Evolutionary conservation across 2,888 invertebrate genomes (phyloP).

Genomic region (Escarpia spicata): DNA sequence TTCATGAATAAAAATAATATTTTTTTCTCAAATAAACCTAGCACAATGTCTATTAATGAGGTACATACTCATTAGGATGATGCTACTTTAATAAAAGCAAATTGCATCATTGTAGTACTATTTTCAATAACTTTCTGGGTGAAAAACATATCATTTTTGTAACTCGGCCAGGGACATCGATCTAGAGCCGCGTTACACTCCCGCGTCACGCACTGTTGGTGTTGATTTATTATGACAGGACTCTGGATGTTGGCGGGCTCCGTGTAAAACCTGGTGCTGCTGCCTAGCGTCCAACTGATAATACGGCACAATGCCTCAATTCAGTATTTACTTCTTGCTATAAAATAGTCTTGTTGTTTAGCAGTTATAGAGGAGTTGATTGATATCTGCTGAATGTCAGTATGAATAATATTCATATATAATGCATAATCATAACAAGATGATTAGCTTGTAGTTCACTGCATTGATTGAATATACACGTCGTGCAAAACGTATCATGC

Average conservation of each 20-base stretch:
- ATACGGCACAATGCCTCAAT: background rate
- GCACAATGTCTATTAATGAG: no score
- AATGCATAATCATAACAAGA: no score
- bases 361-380: background rate
- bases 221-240: conserved; percentile 13
- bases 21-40: no score
- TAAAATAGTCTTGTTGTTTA: background rate
- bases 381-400: background rate
- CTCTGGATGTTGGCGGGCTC: background rate
- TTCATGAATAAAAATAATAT: no score
- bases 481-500: no score
- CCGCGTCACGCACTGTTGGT: background rate
- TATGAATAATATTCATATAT: background rate
- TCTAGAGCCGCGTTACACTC: background rate
- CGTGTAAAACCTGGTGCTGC: background rate
- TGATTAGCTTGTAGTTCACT: no score
- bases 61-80: no score
- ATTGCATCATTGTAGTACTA: no score
- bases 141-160: no score
- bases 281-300: background rate
- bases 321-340: background rate
- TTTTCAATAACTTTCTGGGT: no score
- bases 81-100: no score
- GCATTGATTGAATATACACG: no score
- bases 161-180: background rate